A percentile compares a stretch with the other conserved stretches of the same genome.
These are phyloP conservation scores for Macrophya alboannulata DNA, from an alignment of 2,888 invertebrate genomes.

Conservation along the genomic window DNA sequence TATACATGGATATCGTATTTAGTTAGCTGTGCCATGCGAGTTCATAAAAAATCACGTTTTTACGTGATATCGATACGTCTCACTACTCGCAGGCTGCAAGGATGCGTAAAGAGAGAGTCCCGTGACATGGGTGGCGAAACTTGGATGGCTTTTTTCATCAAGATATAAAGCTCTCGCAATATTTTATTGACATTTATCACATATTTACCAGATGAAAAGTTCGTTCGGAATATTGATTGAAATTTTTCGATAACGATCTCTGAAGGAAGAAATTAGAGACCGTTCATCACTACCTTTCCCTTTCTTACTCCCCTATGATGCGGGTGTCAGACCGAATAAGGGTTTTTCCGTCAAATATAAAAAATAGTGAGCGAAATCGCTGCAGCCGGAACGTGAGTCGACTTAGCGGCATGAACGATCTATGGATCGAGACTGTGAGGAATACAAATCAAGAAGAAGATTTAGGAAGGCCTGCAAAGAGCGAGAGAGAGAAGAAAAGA, in stretches of 20 bases:
- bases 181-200: too few species aligned
- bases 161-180: too few species aligned
- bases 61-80: too few species aligned
- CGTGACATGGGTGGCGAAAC: too few species aligned
- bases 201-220: too few species aligned
- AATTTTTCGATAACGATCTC: neutral
- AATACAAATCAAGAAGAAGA: slow-evolving; percentile 31
- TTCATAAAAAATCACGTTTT: too few species aligned
- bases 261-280: neutral
- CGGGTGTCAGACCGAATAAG: neutral
- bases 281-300: neutral
- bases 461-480: neutral
- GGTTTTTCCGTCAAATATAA: slow-evolving; percentile 14
- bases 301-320: neutral
- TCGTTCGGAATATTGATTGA: neutral
- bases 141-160: too few species aligned
- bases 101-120: too few species aligned
- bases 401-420: neutral
- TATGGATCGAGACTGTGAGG: slow-evolving; percentile 32
- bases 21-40: too few species aligned
- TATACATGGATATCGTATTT: neutral
- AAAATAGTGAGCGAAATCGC: slow-evolving; percentile 20
- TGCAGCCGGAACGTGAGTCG: slow-evolving; percentile 11
- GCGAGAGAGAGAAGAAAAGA: neutral
- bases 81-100: too few species aligned